phyloP scores from a whole-genome alignment of 2,797 vertebrate genomes.

The Telmatherina bonti region DNA sequence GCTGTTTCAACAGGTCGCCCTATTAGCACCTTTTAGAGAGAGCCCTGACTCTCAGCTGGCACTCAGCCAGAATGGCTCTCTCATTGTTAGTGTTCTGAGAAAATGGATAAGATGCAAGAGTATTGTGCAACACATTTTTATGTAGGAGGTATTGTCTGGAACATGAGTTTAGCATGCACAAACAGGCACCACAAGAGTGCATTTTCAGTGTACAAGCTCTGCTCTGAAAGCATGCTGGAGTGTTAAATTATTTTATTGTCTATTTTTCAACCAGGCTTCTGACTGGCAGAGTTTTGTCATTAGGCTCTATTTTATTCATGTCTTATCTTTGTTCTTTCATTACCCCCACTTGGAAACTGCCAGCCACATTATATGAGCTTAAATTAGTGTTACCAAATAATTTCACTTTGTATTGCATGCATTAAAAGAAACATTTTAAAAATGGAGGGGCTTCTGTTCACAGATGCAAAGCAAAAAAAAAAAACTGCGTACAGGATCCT shows the following conservation, averaged over 20 bases:
- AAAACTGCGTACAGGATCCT: too few species aligned
- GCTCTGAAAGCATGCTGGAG: conserved; percentile 30
- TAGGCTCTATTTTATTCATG: conserved; percentile 41
- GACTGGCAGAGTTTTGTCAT: conserved; percentile 46
- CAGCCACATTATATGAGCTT: background rate
- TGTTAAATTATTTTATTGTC: conserved; percentile 54
- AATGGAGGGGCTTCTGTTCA: too few species aligned
- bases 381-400: too few species aligned
- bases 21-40: conserved; percentile 80
- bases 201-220: conserved; percentile 27
- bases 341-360: conserved; percentile 15
- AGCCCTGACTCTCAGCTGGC: conserved; percentile 66
- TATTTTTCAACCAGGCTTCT: conserved; percentile 30
- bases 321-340: conserved; percentile 39
- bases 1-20: conserved; percentile 70
- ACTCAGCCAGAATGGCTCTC: conserved; percentile 44
- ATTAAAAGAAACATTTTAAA: too few species aligned
- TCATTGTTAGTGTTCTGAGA: conserved; percentile 40
- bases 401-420: too few species aligned
- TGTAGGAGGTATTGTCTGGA: conserved; percentile 54
- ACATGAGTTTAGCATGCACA: conserved; percentile 52
- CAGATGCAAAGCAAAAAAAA: too few species aligned
- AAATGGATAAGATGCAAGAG: conserved; percentile 45
- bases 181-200: conserved; percentile 37
- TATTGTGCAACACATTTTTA: conserved; percentile 55